Evolutionary conservation across 1,140 invertebrate species (phyloP), one percentile per base, ranked within the genome.

Genomic region (Asobara japonica): DNA sequence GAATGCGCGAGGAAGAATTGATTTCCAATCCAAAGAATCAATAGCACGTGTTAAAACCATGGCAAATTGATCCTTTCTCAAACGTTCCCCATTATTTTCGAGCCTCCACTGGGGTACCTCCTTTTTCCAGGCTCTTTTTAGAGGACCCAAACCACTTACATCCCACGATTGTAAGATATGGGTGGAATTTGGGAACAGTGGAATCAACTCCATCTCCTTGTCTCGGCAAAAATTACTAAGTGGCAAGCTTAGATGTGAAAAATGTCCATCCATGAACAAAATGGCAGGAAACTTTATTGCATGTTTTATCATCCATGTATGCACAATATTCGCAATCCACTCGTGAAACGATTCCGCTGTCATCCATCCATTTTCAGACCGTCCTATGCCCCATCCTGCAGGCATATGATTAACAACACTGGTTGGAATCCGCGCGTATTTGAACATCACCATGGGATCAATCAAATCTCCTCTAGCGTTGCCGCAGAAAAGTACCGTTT

Each of bases 191-290:
- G 82, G 80, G 38, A 73, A 72, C 3, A 84, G 72, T 27, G 66
- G 45, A 48, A 56, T 33, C 1, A 51, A 16, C 31, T 31, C 30
- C 31, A 68, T 68, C 56, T 22, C 66, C 62, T 85, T 83, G 69
- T 83, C 76, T 2, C 25, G 48, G 71, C 86, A 88, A 74, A 87
- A 84, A 27, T 81, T 70, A 27, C 73, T 80, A 45, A 83, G 29
- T 18, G 79, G 38, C 20, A 83, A 69, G 11, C 80, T 80, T n/a
- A 86, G 20, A 72, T 88, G 83, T 6, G 82, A 84, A n/a, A 61
- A 71, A 75, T 87, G 86, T 1, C 82, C 82, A 80, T 88, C 86
- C 3, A 87, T 25, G 79, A 83, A 88, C 22, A 88, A 76, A 18
- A 84, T 67, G 25, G 83, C 71, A 13, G 82, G 82, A 64, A 80